These are phyloP conservation scores for Rosalia funebris DNA, from an alignment of 2,888 invertebrate species.

Conservation along the genomic window DNA sequence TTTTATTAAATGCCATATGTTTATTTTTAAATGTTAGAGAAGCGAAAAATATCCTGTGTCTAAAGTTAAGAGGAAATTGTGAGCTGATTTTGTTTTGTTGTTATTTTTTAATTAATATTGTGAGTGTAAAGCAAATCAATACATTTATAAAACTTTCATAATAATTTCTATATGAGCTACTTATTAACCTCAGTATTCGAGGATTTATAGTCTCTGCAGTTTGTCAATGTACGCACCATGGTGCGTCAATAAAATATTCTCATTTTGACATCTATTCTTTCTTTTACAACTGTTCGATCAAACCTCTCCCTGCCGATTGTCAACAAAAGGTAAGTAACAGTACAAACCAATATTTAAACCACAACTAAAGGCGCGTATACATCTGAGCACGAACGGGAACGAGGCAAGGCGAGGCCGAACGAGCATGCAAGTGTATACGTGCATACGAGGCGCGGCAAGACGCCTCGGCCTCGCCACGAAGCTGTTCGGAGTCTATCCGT, in stretches of 20 bases:
- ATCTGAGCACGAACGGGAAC: too few species aligned
- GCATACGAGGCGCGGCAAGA: too few species aligned
- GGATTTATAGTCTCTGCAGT: constrained; percentile 55
- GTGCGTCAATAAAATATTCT: constrained; percentile 58
- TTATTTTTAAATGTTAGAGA: constrained; percentile 39
- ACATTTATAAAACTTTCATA: constrained; percentile 55
- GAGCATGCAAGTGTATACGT: too few species aligned
- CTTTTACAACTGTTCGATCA: constrained; percentile 9
- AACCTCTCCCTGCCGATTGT: background rate
- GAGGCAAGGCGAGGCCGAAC: too few species aligned
- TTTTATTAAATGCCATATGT: constrained; percentile 35
- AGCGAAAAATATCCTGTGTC: constrained; percentile 48
- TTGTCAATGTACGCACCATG: constrained; percentile 55
- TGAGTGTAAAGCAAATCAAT: constrained; percentile 54
- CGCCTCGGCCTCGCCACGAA: too few species aligned
- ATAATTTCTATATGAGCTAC: constrained; percentile 56
- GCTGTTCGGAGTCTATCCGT: too few species aligned
- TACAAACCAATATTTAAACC: too few species aligned
- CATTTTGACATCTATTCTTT: constrained; percentile 51
- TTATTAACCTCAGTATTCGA: constrained; percentile 49
- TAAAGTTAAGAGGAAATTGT: constrained; percentile 45
- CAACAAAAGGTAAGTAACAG: constrained; percentile 6
- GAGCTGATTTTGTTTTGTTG: constrained; percentile 50
- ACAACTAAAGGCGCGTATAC: too few species aligned
- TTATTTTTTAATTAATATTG: constrained; percentile 50